These are phyloP conservation scores for Caenorhabditis japonica DNA, from an alignment of 2,888 invertebrate species.

Conservation along the genomic window DNA sequence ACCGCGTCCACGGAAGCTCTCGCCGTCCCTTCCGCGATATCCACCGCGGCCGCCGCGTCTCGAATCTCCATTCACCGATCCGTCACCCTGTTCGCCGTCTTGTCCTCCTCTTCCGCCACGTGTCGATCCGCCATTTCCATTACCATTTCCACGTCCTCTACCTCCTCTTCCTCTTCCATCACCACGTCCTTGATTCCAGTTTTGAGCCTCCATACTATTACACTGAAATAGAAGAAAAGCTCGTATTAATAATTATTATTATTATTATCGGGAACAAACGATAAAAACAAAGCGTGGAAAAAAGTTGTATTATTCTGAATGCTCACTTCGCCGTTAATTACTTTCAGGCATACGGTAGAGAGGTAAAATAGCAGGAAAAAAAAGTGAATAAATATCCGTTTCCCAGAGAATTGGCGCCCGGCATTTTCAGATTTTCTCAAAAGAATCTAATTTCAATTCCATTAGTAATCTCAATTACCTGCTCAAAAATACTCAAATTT, in stretches of 20 bases:
- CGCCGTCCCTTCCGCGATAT: not conserved
- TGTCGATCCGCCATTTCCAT: too few relatives aligned
- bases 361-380: not conserved
- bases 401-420: not conserved
- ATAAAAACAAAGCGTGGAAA: slow-evolving; percentile 49
- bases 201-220: slow-evolving; percentile 20
- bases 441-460: slow-evolving; percentile 58
- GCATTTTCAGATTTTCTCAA: slow-evolving; percentile 41
- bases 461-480: slow-evolving; percentile 52
- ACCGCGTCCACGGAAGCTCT: not conserved
- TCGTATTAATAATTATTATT: slow-evolving; percentile 1
- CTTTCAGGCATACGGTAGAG: not conserved
- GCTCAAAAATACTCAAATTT: slow-evolving; percentile 45
- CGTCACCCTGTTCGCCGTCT: not conserved
- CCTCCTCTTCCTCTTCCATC: slow-evolving; percentile 11
- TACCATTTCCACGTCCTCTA: slow-evolving; percentile 9
- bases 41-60: not conserved
- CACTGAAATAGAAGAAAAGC: slow-evolving; percentile 26
- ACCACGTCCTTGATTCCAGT: slow-evolving; percentile 10
- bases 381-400: not conserved
- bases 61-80: not conserved
- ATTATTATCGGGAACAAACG: slow-evolving; percentile 22
- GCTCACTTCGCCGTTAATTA: slow-evolving; percentile 40
- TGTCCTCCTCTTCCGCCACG: slow-evolving; percentile 1
- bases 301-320: slow-evolving; percentile 42